Percentiles rank a stretch among this genome's conserved stretches.
Evolutionary conservation across 2,888 invertebrate genomes (phyloP).

Genomic region (Bombylius major): DNA sequence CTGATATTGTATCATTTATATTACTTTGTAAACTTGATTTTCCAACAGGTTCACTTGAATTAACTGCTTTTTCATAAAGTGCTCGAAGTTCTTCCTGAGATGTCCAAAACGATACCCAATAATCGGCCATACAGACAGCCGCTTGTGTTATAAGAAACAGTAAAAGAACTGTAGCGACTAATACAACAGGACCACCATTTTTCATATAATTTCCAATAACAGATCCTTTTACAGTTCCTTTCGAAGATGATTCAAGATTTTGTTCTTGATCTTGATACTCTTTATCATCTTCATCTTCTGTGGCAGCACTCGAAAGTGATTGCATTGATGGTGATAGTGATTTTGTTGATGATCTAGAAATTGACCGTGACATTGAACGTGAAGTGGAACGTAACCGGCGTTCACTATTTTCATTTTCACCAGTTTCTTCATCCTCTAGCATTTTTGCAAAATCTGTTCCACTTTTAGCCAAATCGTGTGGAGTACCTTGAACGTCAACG

Average conservation of each 20-base stretch:
- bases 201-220: slow-evolving; percentile 39
- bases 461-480: slow-evolving; percentile 34
- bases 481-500: slow-evolving; percentile 39
- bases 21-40: not conserved
- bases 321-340: slow-evolving; percentile 8
- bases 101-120: slow-evolving; percentile 56
- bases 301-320: slow-evolving; percentile 3
- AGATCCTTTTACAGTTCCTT: slow-evolving; percentile 36
- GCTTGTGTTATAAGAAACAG: slow-evolving; percentile 45
- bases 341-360: slow-evolving; percentile 8
- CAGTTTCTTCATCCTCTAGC: slow-evolving; percentile 31
- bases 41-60: not conserved
- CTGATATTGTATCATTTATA: not conserved
- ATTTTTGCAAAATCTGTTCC: slow-evolving; percentile 42
- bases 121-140: slow-evolving; percentile 52
- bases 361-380: slow-evolving; percentile 6
- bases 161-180: slow-evolving; percentile 33
- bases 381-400: not conserved
- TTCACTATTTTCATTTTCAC: slow-evolving; percentile 21
- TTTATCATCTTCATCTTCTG: slow-evolving; percentile 13
- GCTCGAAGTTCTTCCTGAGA: slow-evolving; percentile 20
- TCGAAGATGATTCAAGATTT: slow-evolving; percentile 33
- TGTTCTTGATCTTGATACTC: slow-evolving; percentile 24
- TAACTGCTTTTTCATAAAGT: not conserved
- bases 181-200: slow-evolving; percentile 39